phyloP scores from a whole-genome alignment of 2,888 invertebrate genomes.

The Eupithecia centaureata region DNA sequence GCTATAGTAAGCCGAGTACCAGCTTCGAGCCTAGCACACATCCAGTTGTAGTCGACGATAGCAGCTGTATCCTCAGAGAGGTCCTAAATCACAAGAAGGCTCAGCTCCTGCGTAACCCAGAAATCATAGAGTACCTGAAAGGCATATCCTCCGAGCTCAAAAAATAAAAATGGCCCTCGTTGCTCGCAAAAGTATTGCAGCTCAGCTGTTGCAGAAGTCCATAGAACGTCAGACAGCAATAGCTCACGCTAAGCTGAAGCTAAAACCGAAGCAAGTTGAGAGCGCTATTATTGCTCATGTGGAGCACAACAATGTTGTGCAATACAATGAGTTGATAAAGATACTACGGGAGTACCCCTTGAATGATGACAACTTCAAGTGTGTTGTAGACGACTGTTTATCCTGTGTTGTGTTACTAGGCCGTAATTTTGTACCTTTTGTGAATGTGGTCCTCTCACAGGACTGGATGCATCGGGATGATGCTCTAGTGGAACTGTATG shows the following conservation, averaged over 20 bases:
- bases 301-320: conserved; percentile 60
- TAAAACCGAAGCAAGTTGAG: conserved; percentile 75
- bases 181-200: conserved; percentile 71
- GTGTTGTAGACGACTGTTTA: conserved; percentile 72
- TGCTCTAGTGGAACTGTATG: conserved; percentile 64
- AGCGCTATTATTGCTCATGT: conserved; percentile 70
- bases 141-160: conserved; percentile 72
- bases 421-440: conserved; percentile 67
- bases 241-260: conserved; percentile 69
- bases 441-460: conserved; percentile 67
- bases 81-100: conserved; percentile 79
- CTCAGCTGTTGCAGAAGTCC: conserved; percentile 75
- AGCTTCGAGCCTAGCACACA: conserved; percentile 66
- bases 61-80: conserved; percentile 73
- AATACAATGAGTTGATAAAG: conserved; percentile 77
- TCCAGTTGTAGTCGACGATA: conserved; percentile 62
- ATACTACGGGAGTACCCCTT: conserved; percentile 71
- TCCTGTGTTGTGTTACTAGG: conserved; percentile 72
- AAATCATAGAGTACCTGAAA: conserved; percentile 74
- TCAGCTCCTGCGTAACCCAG: conserved; percentile 76
- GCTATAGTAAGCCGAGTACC: conserved; percentile 71
- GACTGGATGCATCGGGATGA: conserved; percentile 69
- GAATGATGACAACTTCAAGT: conserved; percentile 72
- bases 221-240: conserved; percentile 70
- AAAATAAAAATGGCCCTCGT: conserved; percentile 73